phyloP scores from a whole-genome alignment of 2,888 invertebrate genomes.

The Eupithecia tripunctaria region DNA sequence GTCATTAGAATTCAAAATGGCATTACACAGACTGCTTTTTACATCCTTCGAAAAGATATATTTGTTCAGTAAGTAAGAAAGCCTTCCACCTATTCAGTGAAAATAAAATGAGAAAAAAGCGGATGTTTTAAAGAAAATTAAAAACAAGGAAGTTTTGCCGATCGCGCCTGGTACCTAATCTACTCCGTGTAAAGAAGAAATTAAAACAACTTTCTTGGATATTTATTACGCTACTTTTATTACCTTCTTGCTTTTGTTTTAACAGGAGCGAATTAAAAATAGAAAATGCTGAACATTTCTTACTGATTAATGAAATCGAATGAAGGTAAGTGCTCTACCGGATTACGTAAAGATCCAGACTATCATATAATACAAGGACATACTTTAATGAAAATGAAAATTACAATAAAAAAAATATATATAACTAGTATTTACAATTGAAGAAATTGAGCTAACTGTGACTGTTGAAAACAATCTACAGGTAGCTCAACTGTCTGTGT shows the following conservation, averaged over 20 bases:
- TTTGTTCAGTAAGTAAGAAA: constrained; percentile 77
- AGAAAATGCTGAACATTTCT: constrained; percentile 52
- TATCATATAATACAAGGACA: not conserved
- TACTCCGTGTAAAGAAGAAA: constrained; percentile 82
- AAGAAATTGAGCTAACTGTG: no score
- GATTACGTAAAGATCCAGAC: not conserved
- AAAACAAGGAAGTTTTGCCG: constrained; percentile 82
- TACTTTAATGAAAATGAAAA: no score
- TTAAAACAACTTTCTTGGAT: constrained; percentile 83
- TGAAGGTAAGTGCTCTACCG: constrained; percentile 8
- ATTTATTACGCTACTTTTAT: constrained; percentile 82
- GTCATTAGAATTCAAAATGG: constrained; percentile 65
- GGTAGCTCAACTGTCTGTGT: no score
- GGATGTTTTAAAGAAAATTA: constrained; percentile 84
- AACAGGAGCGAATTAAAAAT: constrained; percentile 66
- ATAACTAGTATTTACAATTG: no score
- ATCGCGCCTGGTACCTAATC: constrained; percentile 79
- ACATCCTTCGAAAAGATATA: constrained; percentile 69
- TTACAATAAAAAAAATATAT: no score
- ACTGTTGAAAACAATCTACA: no score
- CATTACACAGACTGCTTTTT: constrained; percentile 52
- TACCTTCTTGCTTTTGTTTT: constrained; percentile 68
- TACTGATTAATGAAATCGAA: constrained; percentile 49
- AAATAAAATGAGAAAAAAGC: constrained; percentile 79
- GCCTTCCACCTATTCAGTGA: constrained; percentile 77